Evolutionary conservation across 1,140 invertebrate species (phyloP), one percentile per base, ranked within the genome.

Genomic region (Zeugodacus cucurbitae): DNA sequence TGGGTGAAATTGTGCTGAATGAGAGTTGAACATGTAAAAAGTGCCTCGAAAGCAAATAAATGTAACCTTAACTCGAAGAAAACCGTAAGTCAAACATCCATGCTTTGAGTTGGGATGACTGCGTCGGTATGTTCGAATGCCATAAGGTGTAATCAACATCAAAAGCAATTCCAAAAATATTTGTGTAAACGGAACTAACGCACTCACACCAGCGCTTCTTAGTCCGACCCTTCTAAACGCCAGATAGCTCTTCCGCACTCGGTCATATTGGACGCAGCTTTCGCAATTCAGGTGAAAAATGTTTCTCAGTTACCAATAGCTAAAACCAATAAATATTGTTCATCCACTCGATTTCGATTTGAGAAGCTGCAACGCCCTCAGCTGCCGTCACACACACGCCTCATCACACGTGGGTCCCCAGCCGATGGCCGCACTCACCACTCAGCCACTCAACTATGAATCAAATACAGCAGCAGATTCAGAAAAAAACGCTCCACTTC

Each of bases 251-350:
- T 62, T 62, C 20, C 34, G 5, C 67, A 41, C 67, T n/a, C 34
- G 34, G 14, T 26, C 26, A 67, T 32, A 67, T 17, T 34, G 26
- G 14, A 29, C 64, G n/a, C 74, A 82, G 10, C 6, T 54, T 74
- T 29, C 41, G n/a, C n/a, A 44, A 82, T 82, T 29, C 74, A 82
- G 41, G 74, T 82, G 74, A 82, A 82, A 82, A 82, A 82, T 82
- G 41, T 48, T 82, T 82, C 41, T 22, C 41, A 48, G 74, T 82
- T 82, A 37, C 74, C 41, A 82, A 48, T 20, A 54, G 48, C 86
- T 64, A 58, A 87, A 87, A 87, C 86, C 86, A 87, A 87, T 87
- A 87, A 87, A 87, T 87, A 87, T 87, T 87, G 86, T 64, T 58
- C 86, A 87, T 87, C 86, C 86, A 87, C 86, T 58, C 54, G 86